phyloP scores from a whole-genome alignment of 2,113 vertebrate species.

The Eidolon helvum region DNA sequence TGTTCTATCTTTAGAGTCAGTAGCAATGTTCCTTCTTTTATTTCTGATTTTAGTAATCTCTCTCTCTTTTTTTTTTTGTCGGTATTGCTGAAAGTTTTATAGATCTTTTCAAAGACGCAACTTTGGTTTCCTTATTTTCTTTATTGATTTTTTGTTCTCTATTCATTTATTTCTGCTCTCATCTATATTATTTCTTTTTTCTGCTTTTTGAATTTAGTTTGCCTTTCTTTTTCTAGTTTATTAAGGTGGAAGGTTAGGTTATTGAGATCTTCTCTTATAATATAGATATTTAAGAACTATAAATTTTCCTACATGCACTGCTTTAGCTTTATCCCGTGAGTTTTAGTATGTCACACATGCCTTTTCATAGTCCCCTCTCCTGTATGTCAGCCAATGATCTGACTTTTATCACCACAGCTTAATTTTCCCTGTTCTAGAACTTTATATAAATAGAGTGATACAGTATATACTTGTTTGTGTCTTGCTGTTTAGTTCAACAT shows the following conservation, averaged over 20 bases:
- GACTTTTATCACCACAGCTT: neutral
- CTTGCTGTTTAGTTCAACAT: neutral
- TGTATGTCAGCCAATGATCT: neutral
- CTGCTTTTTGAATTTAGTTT: slow-evolving; percentile 1
- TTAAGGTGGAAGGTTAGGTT: neutral
- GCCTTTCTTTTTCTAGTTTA: neutral
- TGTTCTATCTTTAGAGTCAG: neutral
- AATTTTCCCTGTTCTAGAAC: neutral
- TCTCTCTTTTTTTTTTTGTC: neutral
- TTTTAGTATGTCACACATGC: neutral
- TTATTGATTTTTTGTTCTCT: neutral
- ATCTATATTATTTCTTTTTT: neutral
- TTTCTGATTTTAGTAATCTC: slow-evolving; percentile 20
- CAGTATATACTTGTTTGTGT: neutral
- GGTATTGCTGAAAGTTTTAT: neutral
- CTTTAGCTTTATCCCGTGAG: neutral
- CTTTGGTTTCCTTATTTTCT: neutral
- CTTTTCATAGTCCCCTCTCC: neutral
- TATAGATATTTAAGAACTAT: neutral
- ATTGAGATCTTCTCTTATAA: neutral
- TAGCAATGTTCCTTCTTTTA: neutral
- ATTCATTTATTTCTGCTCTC: neutral
- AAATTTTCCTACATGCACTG: neutral
- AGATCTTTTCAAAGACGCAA: neutral
- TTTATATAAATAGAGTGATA: neutral